Percentiles rank a stretch among this genome's conserved stretches.
Conservation (phyloP, 2,888 invertebrate genomes). For the Pseudanteris insignis region DNA sequence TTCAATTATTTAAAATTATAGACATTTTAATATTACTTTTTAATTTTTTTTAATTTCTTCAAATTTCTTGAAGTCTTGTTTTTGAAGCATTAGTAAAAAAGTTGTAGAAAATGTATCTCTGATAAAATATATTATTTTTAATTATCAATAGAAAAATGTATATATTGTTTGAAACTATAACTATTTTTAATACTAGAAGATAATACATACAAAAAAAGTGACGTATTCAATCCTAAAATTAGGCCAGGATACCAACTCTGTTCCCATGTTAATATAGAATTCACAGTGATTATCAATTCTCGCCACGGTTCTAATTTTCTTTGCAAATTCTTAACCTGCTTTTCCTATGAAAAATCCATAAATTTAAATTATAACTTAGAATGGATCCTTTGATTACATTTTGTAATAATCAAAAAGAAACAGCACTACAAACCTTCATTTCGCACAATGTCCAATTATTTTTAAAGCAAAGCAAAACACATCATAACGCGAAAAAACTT, state of each 20-base stretch:
- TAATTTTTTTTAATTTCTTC: no score
- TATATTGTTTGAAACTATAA: no score
- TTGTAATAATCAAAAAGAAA: constrained; percentile 6
- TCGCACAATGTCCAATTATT: constrained; percentile 3
- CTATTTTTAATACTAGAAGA: no score
- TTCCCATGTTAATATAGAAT: constrained; percentile 83
- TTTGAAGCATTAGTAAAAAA: no score
- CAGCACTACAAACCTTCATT: constrained; percentile 20
- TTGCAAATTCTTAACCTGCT: constrained; percentile 77
- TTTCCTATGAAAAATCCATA: constrained; percentile 69
- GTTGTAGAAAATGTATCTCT: no score
- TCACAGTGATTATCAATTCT: constrained; percentile 75
- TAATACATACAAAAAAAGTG: constrained; percentile 69
- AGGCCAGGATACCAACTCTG: constrained; percentile 85
- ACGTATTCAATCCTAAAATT: constrained; percentile 72
- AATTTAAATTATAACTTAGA: not conserved
- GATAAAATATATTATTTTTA: no score
- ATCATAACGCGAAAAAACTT: not conserved
- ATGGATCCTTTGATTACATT: not conserved
- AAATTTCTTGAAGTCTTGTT: no score
- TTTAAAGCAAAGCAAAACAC: constrained; percentile 5
- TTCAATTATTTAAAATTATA: no score
- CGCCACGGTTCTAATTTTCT: constrained; percentile 80
- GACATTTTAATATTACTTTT: no score
- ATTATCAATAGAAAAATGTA: no score